Evolutionary conservation across 2,797 vertebrate species (phyloP), one percentile per base, ranked within the genome.

Genomic region (Dendrocincla tyrannina): DNA sequence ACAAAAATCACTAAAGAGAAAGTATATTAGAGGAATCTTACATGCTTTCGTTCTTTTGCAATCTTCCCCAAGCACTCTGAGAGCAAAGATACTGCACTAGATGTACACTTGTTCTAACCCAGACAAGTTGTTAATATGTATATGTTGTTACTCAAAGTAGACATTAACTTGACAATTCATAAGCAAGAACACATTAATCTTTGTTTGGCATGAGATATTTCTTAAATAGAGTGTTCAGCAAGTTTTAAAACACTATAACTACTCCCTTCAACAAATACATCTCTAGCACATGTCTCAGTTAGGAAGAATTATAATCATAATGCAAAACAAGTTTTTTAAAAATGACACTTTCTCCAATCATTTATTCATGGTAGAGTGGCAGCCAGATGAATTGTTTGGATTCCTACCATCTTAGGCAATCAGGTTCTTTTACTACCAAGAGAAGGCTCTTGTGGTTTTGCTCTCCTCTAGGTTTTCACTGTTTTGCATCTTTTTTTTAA

Each of bases 111-210:
- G 7, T 18, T 82, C 37, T 46, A 89, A 76, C 11, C 3, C 27
- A 76, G 30, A 67, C 39, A 68, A 85, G 23, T 20, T 69, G 55
- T 76, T 79, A n/a, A 25, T 42, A 33, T 32, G 14, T 53, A 6
- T 63, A 37, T 10, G 8, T n/a, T 84, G 42, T 47, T 79, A 89
- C 44, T 70, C 37, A 73, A 95, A 94, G 50, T 9, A 72, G 42
- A 63, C 64, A 80, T 80, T 81, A 90, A 81, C 59, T 90, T 2
- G 6, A 70, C 39, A 63, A 52, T 60, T 82, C 44, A 52, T 55
- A 56, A 93, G 44, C 63, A 88, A 55, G 79, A 88, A 52, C 47
- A 74, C 41, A 89, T 77, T 67, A 67, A 93, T 93, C 87, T 93
- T 85, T 67, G 49, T 77, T 94, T 85, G 89, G 10, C 7, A 1